These are phyloP conservation scores for Drosophila putrida DNA, from an alignment of 2,888 invertebrate species.

Conservation along the genomic window DNA sequence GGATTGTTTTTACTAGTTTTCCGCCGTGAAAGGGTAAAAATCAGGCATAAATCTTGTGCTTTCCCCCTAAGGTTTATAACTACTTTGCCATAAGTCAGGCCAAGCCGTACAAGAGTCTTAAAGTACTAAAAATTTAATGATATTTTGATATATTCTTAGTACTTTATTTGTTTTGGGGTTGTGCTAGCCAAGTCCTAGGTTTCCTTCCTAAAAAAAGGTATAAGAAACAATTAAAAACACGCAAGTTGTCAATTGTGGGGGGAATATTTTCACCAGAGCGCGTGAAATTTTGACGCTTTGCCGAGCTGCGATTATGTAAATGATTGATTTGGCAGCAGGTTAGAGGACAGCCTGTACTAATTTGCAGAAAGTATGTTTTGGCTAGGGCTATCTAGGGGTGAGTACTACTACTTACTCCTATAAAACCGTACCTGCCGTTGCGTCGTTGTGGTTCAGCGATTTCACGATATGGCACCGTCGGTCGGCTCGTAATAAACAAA, in stretches of 20 bases:
- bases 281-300: slow-evolving; percentile 61
- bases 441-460: slow-evolving; percentile 68
- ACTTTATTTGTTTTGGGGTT: background rate
- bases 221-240: slow-evolving; percentile 64
- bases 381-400: slow-evolving; percentile 35
- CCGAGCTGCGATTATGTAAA: slow-evolving; percentile 66
- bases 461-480: slow-evolving; percentile 65
- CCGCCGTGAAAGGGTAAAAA: too few species aligned
- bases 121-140: background rate
- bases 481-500: slow-evolving; percentile 58
- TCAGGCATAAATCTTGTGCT: too few species aligned
- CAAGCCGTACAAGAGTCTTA: too few species aligned
- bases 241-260: slow-evolving; percentile 58
- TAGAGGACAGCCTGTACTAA: slow-evolving; percentile 41
- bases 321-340: slow-evolving; percentile 65
- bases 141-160: background rate
- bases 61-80: too few species aligned
- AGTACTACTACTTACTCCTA: slow-evolving; percentile 18
- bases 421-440: slow-evolving; percentile 46
- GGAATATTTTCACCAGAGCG: slow-evolving; percentile 43
- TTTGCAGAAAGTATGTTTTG: slow-evolving; percentile 19
- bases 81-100: too few species aligned
- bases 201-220: background rate
- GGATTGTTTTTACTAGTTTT: too few species aligned
- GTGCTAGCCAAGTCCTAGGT: background rate